Evolutionary conservation across 2,888 invertebrate genomes (phyloP).

Genomic region (Megamerina dolium): DNA sequence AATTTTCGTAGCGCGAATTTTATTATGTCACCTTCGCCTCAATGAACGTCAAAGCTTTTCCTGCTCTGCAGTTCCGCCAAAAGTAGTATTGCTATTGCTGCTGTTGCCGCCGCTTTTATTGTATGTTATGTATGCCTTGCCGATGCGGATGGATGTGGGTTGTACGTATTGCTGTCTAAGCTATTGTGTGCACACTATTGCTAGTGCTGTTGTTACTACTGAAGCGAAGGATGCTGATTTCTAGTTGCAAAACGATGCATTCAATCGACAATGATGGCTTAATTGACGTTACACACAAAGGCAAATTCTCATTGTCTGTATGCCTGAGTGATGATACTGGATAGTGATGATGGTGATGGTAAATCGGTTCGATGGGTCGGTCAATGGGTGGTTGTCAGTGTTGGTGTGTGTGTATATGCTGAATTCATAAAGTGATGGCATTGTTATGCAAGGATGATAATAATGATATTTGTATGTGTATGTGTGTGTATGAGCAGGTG

Average conservation of each 20-base stretch:
- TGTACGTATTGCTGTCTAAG: constrained; percentile 1
- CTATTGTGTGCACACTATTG: neutral
- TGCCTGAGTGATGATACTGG: neutral
- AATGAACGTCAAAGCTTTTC: no score
- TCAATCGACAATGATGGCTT: constrained; percentile 24
- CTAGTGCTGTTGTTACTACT: neutral
- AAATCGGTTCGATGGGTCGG: no score
- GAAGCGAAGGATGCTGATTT: no score
- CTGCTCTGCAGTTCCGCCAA: no score
- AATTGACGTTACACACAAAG: constrained; percentile 20
- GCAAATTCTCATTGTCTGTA: neutral
- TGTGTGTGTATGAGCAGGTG: neutral
- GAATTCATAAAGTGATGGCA: no score
- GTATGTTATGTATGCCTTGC: no score
- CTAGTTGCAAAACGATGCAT: constrained; percentile 10
- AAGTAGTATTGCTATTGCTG: no score
- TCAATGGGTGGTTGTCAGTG: neutral
- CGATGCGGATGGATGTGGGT: constrained; percentile 5
- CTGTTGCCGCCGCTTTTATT: no score
- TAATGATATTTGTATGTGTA: no score
- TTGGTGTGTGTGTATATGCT: neutral
- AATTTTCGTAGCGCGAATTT: constrained; percentile 11
- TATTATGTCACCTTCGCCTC: constrained; percentile 16
- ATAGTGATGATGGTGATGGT: neutral
- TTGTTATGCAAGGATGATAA: no score